phyloP scores from a whole-genome alignment of 2,888 invertebrate genomes.

The Lepidonotus clava region DNA sequence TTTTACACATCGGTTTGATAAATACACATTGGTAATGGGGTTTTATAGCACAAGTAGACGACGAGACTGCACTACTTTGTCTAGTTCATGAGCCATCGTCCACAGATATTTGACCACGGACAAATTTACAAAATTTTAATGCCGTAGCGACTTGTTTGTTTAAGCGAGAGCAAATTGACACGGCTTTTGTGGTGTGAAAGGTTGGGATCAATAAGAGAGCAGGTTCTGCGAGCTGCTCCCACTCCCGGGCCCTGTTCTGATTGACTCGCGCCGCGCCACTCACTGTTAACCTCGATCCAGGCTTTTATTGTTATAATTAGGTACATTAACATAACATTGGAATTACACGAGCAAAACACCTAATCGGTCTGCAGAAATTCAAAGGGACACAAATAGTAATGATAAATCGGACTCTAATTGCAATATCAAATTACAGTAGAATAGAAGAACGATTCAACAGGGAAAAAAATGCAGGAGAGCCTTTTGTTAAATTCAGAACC shows the following conservation, averaged over 20 bases:
- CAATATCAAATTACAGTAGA: too few relatives aligned
- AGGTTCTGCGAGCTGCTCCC: neutral
- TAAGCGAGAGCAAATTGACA: slow-evolving; percentile 40
- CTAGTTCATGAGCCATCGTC: neutral
- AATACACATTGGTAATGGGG: too few relatives aligned
- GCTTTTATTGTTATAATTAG: slow-evolving; percentile 30
- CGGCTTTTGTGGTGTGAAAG: slow-evolving; percentile 37
- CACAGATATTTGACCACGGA: neutral
- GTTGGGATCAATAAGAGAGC: slow-evolving; percentile 28
- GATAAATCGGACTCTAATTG: too few relatives aligned
- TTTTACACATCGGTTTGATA: too few relatives aligned
- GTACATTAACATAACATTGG: slow-evolving; percentile 14
- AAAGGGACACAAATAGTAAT: neutral
- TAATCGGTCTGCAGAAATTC: neutral
- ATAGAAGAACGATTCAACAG: too few relatives aligned
- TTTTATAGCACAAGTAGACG: too few relatives aligned
- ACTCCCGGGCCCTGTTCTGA: slow-evolving; percentile 19
- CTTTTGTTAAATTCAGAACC: too few relatives aligned
- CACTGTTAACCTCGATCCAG: neutral
- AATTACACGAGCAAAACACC: neutral
- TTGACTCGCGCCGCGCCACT: slow-evolving; percentile 16
- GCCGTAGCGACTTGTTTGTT: neutral
- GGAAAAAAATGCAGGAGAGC: too few relatives aligned
- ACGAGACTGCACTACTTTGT: neutral
- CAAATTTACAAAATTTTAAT: neutral